phyloP scores from a whole-genome alignment of 2,113 vertebrate species.

The Calidris pygmaea region DNA sequence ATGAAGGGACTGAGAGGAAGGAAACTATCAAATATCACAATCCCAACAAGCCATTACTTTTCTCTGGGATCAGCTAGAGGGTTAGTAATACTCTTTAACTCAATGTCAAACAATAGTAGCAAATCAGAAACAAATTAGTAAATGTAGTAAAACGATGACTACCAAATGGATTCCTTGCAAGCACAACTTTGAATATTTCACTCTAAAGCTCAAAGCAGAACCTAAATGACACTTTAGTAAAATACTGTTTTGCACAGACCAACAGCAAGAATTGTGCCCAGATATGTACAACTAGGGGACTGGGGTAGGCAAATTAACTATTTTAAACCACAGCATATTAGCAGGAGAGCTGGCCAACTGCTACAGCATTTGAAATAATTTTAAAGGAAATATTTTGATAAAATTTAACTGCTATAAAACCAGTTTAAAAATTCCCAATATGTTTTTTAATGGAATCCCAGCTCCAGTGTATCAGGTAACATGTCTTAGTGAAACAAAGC shows the following conservation, averaged over 20 bases:
- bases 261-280: background rate
- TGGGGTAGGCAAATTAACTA: background rate
- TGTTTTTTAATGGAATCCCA: background rate
- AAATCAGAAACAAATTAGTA: background rate
- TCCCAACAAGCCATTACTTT: conserved; percentile 8
- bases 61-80: background rate
- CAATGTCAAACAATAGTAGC: background rate
- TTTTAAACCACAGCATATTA: background rate
- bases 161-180: background rate
- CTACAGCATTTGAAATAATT: background rate
- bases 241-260: background rate
- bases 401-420: background rate
- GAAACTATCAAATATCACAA: conserved; percentile 49
- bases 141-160: background rate
- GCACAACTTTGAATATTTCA: background rate
- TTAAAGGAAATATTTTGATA: background rate
- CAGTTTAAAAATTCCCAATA: background rate
- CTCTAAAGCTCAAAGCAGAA: background rate
- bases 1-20: conserved; percentile 50
- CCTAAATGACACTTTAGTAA: background rate
- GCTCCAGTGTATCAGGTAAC: background rate
- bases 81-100: background rate
- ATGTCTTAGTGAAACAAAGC: background rate
- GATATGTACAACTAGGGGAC: background rate
- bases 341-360: background rate